Evolutionary conservation across 2,888 invertebrate species (phyloP), one percentile per base, ranked within the genome.

Genomic region (Sylvicola cinctus): DNA sequence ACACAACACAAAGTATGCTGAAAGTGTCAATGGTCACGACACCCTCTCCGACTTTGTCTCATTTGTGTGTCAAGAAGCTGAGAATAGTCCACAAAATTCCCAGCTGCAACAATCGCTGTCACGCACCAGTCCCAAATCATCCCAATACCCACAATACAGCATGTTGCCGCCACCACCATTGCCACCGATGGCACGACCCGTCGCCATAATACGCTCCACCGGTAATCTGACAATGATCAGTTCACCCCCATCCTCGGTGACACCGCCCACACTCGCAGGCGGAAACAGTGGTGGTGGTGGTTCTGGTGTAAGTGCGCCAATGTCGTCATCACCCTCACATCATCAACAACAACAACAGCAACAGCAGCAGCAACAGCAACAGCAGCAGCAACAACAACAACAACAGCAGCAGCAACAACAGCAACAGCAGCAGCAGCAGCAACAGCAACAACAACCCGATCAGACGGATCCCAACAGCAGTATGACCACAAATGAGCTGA

Each of bases 11-110:
- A 20, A 20, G 20, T 20, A 20, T 8, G 20, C 20, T 8, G 20
- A 20, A 20, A 20, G 61, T 2, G 54, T 62, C 6, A 83, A 79
- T 46, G 77, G 81, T 4, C 83, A 84, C 51, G 91, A 93, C 56
- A 85, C 85, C 0, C 72, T 93, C 42, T 83, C 88, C 3, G 93
- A 95, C 60, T 93, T 93, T 58, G 93, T 93, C 42, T 90, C 91
- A 30, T 85, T 93, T 51, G 93, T 93, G 34, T 93, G 93, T 53
- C 91, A 91, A 60, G 93, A 93, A 58, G 80, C 83, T 20, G 76
- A 83, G 45, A 74, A 74, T 40, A 74, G 74, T 38, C 68, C 70
- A 47, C 77, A 77, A 57, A 70, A 72, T 50, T 62, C 76, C 50
- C 78, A 27, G 28, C 28, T 27, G 15, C 28, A 29, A 13, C 17